Base-by-base conservation (phyloP, 2,113 vertebrate species). In the Toxotes jaculatrix region DNA sequence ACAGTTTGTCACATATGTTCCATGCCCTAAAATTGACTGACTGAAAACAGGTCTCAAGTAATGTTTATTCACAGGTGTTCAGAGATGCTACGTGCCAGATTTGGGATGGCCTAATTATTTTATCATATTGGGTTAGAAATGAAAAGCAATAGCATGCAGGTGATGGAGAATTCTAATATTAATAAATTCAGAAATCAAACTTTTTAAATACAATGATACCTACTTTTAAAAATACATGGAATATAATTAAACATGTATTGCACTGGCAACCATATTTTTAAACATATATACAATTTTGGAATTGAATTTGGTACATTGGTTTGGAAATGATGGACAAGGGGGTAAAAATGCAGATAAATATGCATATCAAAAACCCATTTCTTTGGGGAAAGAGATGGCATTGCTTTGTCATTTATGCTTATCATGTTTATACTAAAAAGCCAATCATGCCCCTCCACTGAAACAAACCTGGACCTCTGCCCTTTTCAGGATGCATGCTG, bases 391-490 rank as follows among this genome's bases (percentile, higher is more conserved):
- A 13, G 3, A 62, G 57, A 4, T 43, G 53, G 7, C 40, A 17
- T 62, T 3, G 5, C 53, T 73, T 72, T 80, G 23, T 67, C 45
- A 66, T 76, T 59, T 67, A 7, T 49, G n/a, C 60, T 56, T 59
- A 56, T 85, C 32, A 4, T 74, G 65, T 87, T 78, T 76, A 36
- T 71, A 36, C 63, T 61, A 47, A 80, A 76, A 63, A 68, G 45
- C 31, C 51, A 67, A 38, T 61, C 65, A 42, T 53, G 38, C 23
- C 63, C 74, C 64, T 83, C 64, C 36, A 21, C 40, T 79, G n/a
- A 84, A 88, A 81, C 62, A 79, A 87, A 82, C 67, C 68, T 68
- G 84, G 85, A 89, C 79, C 87, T 55, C 80, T 89, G 86, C 83
- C 88, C 86, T 82, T 72, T 80, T 59, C 64, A 74, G 66, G 66